Percentiles rank a stretch among this genome's conserved stretches.
Conservation (phyloP, 1,140 invertebrate species). For the Listronotus bonariensis region DNA sequence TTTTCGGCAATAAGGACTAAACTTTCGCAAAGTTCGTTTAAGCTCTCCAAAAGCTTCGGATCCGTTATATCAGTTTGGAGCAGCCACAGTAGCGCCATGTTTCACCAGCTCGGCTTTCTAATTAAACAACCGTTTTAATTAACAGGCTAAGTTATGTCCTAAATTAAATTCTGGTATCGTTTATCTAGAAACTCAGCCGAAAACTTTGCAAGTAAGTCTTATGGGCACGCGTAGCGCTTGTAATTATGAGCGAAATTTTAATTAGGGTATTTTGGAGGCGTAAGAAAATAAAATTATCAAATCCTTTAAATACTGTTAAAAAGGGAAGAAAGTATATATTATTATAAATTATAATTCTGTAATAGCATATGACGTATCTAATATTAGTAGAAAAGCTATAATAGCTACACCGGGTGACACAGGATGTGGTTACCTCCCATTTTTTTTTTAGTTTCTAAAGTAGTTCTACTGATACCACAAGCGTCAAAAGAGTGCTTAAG, state of each 20-base stretch:
- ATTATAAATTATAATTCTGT: no score
- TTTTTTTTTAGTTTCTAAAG: no score
- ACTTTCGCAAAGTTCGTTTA: constrained; percentile 27
- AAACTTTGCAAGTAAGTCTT: constrained; percentile 32
- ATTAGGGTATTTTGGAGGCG: not conserved
- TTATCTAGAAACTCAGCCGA: constrained; percentile 43
- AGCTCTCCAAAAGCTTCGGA: constrained; percentile 6
- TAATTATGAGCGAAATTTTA: constrained; percentile 3
- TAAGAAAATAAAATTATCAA: no score
- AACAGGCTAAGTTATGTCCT: constrained; percentile 56
- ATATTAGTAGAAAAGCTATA: no score
- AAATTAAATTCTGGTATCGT: constrained; percentile 54
- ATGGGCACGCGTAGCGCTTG: not conserved
- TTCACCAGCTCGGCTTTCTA: constrained; percentile 51
- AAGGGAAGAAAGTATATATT: no score
- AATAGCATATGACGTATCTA: no score
- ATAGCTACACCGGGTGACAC: no score
- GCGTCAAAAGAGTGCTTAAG: no score
- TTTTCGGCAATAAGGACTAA: constrained; percentile 15
- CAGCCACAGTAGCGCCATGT: constrained; percentile 47
- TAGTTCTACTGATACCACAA: no score
- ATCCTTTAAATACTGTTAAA: not conserved
- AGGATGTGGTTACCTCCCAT: no score
- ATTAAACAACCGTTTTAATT: constrained; percentile 58
- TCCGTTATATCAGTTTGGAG: constrained; percentile 47